A percentile compares a stretch with the other conserved stretches of the same genome.
Conservation (phyloP, 2,888 invertebrate genomes). For the Lumbricus terrestris region DNA sequence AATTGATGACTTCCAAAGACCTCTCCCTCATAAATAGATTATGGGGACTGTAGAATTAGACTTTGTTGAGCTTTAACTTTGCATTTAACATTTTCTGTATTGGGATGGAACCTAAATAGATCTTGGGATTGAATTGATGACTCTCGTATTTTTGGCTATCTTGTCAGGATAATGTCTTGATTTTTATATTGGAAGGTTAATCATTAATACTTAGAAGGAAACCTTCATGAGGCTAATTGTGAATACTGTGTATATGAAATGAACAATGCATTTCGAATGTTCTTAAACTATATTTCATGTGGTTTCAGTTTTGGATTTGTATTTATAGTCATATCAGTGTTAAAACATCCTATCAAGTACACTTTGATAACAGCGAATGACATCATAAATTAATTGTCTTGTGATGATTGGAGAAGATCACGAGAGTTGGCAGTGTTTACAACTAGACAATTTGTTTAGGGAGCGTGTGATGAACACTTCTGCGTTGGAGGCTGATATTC, state of each 20-base stretch:
- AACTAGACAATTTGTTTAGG: slow-evolving; percentile 62
- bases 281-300: too few species aligned
- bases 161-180: not conserved
- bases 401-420: too few species aligned
- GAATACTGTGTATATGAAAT: not conserved
- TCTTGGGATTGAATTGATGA: not conserved
- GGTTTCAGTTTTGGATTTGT: too few species aligned
- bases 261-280: too few species aligned
- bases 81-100: not conserved
- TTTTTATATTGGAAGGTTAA: not conserved
- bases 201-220: not conserved
- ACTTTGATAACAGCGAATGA: too few species aligned
- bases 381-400: too few species aligned
- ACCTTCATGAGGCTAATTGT: too few species aligned
- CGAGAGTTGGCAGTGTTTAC: not conserved
- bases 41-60: not conserved
- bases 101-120: not conserved
- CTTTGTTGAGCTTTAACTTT: not conserved
- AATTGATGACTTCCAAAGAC: not conserved
- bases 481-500: slow-evolving; percentile 71
- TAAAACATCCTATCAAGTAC: too few species aligned
- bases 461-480: slow-evolving; percentile 81
- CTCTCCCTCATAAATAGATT: not conserved
- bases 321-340: too few species aligned
- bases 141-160: not conserved